A percentile compares a stretch with the other conserved stretches of the same genome.
Conservation (phyloP, 2,797 vertebrate genomes). For the Pseudochirops cupreus region DNA sequence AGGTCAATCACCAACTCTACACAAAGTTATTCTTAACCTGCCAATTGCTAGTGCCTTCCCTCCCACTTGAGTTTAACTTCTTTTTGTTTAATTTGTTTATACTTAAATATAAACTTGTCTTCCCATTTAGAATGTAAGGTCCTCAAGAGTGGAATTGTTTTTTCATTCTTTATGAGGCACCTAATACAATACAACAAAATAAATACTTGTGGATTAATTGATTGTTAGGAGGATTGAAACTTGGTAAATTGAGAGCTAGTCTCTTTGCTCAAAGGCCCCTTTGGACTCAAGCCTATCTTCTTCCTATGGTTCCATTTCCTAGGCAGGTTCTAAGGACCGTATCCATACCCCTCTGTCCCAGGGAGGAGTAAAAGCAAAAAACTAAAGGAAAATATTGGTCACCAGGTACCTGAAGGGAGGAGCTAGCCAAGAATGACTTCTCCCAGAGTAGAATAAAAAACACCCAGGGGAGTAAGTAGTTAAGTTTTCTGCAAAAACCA, state of each 20-base stretch:
- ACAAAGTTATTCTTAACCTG: too few species aligned
- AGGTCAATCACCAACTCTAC: too few species aligned
- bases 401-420: background rate
- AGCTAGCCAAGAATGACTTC: background rate
- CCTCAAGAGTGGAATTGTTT: background rate
- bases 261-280: background rate
- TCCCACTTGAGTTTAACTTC: background rate
- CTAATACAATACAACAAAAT: background rate
- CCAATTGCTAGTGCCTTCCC: too few species aligned
- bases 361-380: background rate
- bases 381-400: background rate
- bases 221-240: background rate
- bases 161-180: background rate
- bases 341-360: background rate
- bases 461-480: background rate
- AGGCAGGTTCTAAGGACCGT: background rate
- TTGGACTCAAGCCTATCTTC: background rate
- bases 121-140: background rate
- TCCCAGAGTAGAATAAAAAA: background rate
- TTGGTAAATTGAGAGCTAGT: background rate
- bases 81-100: too few species aligned
- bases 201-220: background rate
- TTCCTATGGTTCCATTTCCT: background rate
- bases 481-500: background rate
- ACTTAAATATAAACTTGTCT: background rate